Percentiles rank a stretch among this genome's conserved stretches.
Conservation (phyloP, 2,797 vertebrate species). For the Poecilia picta region DNA sequence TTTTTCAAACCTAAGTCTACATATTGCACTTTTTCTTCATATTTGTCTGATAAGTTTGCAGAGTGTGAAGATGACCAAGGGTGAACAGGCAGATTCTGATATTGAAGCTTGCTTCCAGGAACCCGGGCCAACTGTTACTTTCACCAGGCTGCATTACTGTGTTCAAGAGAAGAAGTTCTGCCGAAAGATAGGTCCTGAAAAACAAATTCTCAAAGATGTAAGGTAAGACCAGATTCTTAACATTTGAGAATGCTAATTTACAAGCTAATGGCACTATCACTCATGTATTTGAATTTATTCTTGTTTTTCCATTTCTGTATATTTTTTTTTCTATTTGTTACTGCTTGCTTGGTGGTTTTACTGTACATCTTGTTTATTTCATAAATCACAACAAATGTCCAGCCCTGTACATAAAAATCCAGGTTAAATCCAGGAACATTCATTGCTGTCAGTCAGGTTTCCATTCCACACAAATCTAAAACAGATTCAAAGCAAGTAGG, state of each 20-base stretch:
- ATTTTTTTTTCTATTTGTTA: background rate
- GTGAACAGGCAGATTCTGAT: background rate
- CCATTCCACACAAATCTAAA: background rate
- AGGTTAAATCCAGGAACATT: background rate
- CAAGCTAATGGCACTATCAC: background rate
- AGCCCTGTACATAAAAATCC: background rate
- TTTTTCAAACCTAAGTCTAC: background rate
- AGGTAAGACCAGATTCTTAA: constrained; percentile 62
- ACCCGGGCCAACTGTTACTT: constrained; percentile 74
- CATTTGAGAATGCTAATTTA: background rate
- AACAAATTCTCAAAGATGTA: constrained; percentile 77
- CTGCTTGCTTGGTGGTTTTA: background rate
- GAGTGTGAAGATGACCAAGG: constrained; percentile 53
- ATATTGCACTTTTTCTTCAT: background rate
- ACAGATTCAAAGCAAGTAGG: background rate
- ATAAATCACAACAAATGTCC: background rate
- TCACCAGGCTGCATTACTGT: constrained; percentile 72
- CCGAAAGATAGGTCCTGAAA: constrained; percentile 61
- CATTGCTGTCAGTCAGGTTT: background rate
- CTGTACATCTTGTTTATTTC: background rate
- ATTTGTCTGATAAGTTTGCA: background rate
- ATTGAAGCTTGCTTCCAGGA: constrained; percentile 52
- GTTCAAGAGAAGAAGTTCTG: constrained; percentile 68
- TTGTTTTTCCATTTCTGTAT: background rate
- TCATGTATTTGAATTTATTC: background rate